Conservation (phyloP, 2,113 vertebrate species). For the Tautogolabrus adspersus region DNA sequence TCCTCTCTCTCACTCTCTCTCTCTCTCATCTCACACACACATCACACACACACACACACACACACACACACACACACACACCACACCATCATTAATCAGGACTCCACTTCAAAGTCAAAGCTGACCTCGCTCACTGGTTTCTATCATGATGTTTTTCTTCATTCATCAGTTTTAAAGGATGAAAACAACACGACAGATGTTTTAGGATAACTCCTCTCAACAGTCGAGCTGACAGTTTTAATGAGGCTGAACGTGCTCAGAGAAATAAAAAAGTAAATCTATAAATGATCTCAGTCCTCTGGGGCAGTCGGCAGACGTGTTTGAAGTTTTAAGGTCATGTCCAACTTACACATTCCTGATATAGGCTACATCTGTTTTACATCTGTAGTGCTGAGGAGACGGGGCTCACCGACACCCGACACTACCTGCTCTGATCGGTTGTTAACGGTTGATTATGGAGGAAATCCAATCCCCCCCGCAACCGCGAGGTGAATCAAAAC, state of each 20-base stretch:
- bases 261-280: not conserved
- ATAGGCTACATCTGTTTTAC: slow-evolving; percentile 66
- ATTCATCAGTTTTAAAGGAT: not conserved
- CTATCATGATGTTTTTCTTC: not conserved
- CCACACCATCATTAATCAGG: slow-evolving; percentile 14
- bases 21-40: too few relatives aligned
- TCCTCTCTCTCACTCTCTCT: too few relatives aligned
- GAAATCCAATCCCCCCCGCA: not conserved
- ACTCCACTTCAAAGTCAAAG: not conserved
- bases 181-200: not conserved
- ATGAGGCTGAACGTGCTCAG: not conserved
- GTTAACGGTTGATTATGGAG: not conserved
- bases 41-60: too few relatives aligned
- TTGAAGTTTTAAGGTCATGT: slow-evolving; percentile 50
- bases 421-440: not conserved
- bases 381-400: slow-evolving; percentile 37
- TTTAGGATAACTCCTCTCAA: not conserved
- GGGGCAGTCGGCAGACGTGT: not conserved
- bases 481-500: not conserved
- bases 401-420: not conserved
- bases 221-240: not conserved
- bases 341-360: slow-evolving; percentile 60
- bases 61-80: not conserved
- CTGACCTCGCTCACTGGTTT: not conserved
- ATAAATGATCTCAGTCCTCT: not conserved